Evolutionary conservation across 2,888 invertebrate species (phyloP), one percentile per base, ranked within the genome.

Genomic region (Pristionchus japonicus): DNA sequence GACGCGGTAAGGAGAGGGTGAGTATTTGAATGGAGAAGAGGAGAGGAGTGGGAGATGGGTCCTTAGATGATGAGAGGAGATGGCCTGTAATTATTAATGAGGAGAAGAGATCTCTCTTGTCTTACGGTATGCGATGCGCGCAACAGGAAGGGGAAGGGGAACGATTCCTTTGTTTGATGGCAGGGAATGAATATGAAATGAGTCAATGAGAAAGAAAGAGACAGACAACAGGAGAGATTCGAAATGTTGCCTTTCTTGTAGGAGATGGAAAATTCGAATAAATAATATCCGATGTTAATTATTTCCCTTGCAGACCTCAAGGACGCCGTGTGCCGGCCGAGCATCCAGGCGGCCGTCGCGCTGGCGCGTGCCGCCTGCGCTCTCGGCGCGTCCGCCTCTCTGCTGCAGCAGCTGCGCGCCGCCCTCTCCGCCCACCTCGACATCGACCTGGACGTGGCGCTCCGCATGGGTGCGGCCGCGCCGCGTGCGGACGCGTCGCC

Each of bases 41-140:
- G 11, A 37, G 40, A 37, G 40, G 9, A 11, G 40, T 27, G 43
- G 43, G 43, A 43, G n/a, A 43, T 31, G 43, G 43, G 77, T 43
- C 40, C 77, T 77, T 77, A 77, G 77, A 77, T 47, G 43, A 77
- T 77, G 77, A 77, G 77, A 47, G 74, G 70, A 70, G 70, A 67
- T 37, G 70, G 31, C 37, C 77, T 77, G 77, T 77, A 77, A 77
- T 77, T 77, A 77, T 77, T 77, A 77, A 77, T 77, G 77, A 77
- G n/a, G n/a, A n/a, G n/a, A n/a, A n/a, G 77, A 37, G 40, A 23
- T 27, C 77, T 43, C 77, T 34, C 77, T 70, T 70, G 70, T 70
- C 70, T 70, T 77, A 43, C 43, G 77, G 77, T 77, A 77, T 77
- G 77, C 77, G 47, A 77, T 77, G 77, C 77, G 47, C 77, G 34